Conservation (phyloP, 1,140 invertebrate genomes). For the Drosophila kurseongensis region DNA sequence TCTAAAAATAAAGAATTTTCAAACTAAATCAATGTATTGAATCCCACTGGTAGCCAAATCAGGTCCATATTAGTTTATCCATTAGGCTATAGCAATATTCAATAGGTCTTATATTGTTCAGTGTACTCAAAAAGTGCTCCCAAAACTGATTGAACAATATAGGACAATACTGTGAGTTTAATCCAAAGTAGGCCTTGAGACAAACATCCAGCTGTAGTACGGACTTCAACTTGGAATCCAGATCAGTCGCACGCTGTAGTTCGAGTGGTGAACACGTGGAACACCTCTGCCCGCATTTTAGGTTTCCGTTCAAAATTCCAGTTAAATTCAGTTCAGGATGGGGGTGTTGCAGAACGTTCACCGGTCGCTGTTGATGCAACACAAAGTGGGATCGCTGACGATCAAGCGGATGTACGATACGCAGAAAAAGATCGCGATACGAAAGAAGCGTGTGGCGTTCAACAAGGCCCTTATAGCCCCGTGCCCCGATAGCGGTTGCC, state of each 20-base stretch:
- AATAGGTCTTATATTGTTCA: no score
- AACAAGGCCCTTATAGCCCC: not conserved
- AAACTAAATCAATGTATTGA: no score
- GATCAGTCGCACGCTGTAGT: not conserved
- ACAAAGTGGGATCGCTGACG: not conserved
- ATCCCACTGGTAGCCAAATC: no score
- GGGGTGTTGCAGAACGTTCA: not conserved
- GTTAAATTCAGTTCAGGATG: constrained; percentile 8
- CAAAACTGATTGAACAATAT: no score
- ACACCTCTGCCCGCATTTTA: constrained; percentile 5
- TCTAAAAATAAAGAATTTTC: no score
- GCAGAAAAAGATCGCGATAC: not conserved
- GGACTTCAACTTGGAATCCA: not conserved
- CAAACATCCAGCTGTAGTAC: not conserved
- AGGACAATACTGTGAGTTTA: not conserved
- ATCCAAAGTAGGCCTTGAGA: not conserved
- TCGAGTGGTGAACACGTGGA: not conserved
- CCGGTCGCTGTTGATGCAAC: not conserved
- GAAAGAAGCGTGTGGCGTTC: not conserved
- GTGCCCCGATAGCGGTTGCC: constrained; percentile 11
- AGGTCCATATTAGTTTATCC: no score
- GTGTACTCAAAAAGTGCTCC: no score
- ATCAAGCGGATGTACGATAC: not conserved
- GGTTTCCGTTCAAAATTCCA: constrained; percentile 18
- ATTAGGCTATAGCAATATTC: no score